These are phyloP conservation scores for Cryptus viduatorius DNA, from an alignment of 2,888 invertebrate species.

Conservation along the genomic window DNA sequence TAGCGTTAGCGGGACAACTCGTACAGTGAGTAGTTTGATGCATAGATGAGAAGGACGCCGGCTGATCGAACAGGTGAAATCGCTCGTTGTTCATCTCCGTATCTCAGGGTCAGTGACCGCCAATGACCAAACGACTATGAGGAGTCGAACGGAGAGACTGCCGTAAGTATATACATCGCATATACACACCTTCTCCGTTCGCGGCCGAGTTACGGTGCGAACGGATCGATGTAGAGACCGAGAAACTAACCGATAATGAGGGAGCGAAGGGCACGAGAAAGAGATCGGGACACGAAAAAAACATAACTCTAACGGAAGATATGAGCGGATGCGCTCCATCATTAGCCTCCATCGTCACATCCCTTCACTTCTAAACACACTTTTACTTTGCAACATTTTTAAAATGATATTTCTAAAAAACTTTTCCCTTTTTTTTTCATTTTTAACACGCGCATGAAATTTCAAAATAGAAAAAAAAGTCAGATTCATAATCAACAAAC, in stretches of 20 bases:
- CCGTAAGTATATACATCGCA: slow-evolving; percentile 8
- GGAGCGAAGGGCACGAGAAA: slow-evolving; percentile 25
- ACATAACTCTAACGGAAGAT: slow-evolving; percentile 40
- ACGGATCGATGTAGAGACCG: slow-evolving; percentile 51
- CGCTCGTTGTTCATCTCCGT: slow-evolving; percentile 31
- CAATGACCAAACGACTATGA: slow-evolving; percentile 74
- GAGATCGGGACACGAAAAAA: slow-evolving; percentile 19
- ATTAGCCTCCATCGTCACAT: background rate
- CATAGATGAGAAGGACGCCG: slow-evolving; percentile 11
- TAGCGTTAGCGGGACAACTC: slow-evolving; percentile 17
- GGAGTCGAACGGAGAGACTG: slow-evolving; percentile 61
- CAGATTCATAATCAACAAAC: too few relatives aligned
- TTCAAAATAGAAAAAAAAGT: too few relatives aligned
- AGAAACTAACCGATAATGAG: slow-evolving; percentile 51
- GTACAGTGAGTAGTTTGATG: slow-evolving; percentile 21
- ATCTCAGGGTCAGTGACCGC: slow-evolving; percentile 76
- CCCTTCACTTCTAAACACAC: background rate
- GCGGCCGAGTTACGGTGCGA: slow-evolving; percentile 45
- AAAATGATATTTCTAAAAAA: background rate
- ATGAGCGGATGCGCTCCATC: slow-evolving; percentile 25
- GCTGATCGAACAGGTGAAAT: slow-evolving; percentile 53
- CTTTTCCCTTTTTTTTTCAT: background rate
- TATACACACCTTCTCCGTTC: slow-evolving; percentile 35
- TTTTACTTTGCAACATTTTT: background rate
- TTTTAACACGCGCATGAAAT: background rate